Conservation (phyloP, 2,113 vertebrate species). For the Microtus richardsoni region DNA sequence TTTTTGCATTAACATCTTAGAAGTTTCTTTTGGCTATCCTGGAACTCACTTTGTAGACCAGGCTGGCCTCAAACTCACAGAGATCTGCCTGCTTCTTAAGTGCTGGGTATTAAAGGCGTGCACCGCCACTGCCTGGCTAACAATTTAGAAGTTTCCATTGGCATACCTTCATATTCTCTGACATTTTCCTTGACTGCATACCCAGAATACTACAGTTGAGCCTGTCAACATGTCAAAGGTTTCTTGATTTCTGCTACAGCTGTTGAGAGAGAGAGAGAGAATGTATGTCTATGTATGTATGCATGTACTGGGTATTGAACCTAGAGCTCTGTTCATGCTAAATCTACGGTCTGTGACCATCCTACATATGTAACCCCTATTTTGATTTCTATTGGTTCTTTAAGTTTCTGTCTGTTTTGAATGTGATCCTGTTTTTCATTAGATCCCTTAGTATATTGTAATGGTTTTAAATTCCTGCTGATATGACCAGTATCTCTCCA, state of each 20-base stretch:
- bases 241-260: constrained; percentile 14
- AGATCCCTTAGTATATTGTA: constrained; percentile 14
- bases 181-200: background rate
- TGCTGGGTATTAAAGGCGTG: too few species aligned
- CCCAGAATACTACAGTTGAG: background rate
- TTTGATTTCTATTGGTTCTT: constrained; percentile 47
- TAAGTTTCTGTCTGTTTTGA: constrained; percentile 22
- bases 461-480: constrained; percentile 26
- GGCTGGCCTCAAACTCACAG: too few species aligned
- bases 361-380: background rate
- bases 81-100: too few species aligned
- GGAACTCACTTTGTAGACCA: too few species aligned
- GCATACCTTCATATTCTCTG: background rate
- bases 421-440: background rate
- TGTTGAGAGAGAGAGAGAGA: background rate
- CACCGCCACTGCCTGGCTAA: background rate
- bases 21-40: background rate
- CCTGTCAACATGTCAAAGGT: background rate
- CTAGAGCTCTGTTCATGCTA: background rate
- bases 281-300: background rate
- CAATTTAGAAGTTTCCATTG: constrained; percentile 6
- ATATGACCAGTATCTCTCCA: background rate
- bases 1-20: background rate
- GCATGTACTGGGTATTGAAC: background rate
- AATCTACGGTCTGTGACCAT: background rate